Conservation (phyloP, 2,888 invertebrate genomes). For the Eupithecia pulchellata region DNA sequence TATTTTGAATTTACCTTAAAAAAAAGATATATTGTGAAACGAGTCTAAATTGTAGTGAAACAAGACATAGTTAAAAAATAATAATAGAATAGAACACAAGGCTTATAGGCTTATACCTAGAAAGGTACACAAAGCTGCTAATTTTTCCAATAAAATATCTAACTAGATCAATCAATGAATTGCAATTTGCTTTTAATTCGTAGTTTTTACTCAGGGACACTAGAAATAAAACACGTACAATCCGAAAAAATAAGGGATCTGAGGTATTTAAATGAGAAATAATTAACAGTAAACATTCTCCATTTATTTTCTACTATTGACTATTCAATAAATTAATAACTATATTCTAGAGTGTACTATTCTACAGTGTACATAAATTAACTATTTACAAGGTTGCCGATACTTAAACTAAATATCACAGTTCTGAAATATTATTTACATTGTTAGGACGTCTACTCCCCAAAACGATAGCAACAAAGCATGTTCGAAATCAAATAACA, state of each 20-base stretch:
- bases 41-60: too few relatives aligned
- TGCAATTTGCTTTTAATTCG: background rate
- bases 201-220: background rate
- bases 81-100: too few relatives aligned
- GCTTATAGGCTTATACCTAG: too few relatives aligned
- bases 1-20: background rate
- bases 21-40: too few relatives aligned
- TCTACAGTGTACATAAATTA: slow-evolving; percentile 43
- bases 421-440: slow-evolving; percentile 58
- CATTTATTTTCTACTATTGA: slow-evolving; percentile 63
- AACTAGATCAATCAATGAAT: background rate
- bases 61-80: too few relatives aligned
- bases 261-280: slow-evolving; percentile 28
- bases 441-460: slow-evolving; percentile 30
- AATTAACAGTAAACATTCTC: slow-evolving; percentile 64
- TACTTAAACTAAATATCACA: slow-evolving; percentile 72
- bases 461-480: background rate
- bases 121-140: too few relatives aligned
- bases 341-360: slow-evolving; percentile 44
- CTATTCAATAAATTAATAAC: slow-evolving; percentile 59
- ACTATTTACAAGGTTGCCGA: slow-evolving; percentile 41
- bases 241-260: too few relatives aligned
- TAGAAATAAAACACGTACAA: too few relatives aligned
- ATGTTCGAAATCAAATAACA: too few relatives aligned
- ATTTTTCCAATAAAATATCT: background rate